Evolutionary conservation across 2,797 vertebrate species (phyloP), one percentile per base, ranked within the genome.

Genomic region (Eospalax fontanierii): DNA sequence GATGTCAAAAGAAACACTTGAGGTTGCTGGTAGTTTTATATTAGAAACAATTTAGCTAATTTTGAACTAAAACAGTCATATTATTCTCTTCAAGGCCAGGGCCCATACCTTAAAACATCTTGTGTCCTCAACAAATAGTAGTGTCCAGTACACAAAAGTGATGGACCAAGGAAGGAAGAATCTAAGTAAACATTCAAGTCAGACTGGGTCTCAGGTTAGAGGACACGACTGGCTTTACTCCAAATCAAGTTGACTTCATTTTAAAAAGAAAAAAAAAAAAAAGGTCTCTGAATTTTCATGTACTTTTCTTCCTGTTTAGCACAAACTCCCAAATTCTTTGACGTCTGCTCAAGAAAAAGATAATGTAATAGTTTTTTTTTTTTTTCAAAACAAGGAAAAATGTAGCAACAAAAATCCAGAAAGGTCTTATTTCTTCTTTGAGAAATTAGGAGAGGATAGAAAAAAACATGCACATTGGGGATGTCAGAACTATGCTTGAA

Each of bases 61-160:
- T 90, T 66, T 87, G 28, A 94, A 95, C 68, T 54, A 93, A 46
- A 90, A 92, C 30, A 91, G 21, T 79, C 71, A 68, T 54, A 21
- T 24, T 57, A 19, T 26, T 91, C 57, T 84, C 63, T 86, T 95
- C 4, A 93, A 96, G 85, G 35, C 61, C 74, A 90, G 40, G 50
- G 24, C 38, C 75, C 46, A 70, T 61, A n/a, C 70, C 76, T 83
- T 93, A 73, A 83, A 85, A 91, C n/a, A 92, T 54, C 43, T 35
- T 61, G 22, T 74, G 61, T 46, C 82, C 78, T 89, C 30, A 78
- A 76, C n/a, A 61, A 59, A 59, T 28, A 81, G 81, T 24, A 82
- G 24, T 92, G 35, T 9, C n/a, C 9, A 30, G 18, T 40, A 63
- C 4, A 57, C 15, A 73, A 26, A 86, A 75, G 66, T 18, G 54